phyloP scores from a whole-genome alignment of 2,888 invertebrate genomes.

The Dermolepida albohirtum region DNA sequence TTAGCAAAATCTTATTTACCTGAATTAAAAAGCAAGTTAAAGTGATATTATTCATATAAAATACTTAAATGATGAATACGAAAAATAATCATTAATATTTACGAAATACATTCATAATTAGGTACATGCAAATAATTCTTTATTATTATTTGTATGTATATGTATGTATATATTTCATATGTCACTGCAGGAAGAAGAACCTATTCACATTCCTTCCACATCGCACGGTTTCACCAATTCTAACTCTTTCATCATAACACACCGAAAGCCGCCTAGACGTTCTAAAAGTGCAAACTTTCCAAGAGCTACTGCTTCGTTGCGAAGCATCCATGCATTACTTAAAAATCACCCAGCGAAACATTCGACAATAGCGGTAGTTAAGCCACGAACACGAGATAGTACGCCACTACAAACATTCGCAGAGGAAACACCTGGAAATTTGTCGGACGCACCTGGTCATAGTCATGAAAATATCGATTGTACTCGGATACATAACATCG shows the following conservation, averaged over 20 bases:
- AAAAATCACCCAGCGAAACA: constrained; percentile 41
- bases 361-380: constrained; percentile 43
- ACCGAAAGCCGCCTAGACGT: constrained; percentile 26
- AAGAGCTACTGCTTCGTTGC: constrained; percentile 14
- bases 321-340: constrained; percentile 36
- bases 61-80: too few relatives aligned
- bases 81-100: too few relatives aligned
- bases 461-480: constrained; percentile 60
- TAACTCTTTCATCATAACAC: constrained; percentile 5
- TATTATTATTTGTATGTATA: too few relatives aligned
- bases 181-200: constrained; percentile 8
- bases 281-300: constrained; percentile 39
- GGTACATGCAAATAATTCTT: not conserved
- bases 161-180: not conserved
- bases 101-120: too few relatives aligned
- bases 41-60: too few relatives aligned
- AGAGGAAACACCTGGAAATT: constrained; percentile 35
- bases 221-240: constrained; percentile 20
- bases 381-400: constrained; percentile 35
- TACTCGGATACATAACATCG: constrained; percentile 60
- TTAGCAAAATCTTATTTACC: too few relatives aligned
- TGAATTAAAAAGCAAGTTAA: too few relatives aligned
- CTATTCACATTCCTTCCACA: constrained; percentile 21
- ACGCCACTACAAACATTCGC: constrained; percentile 38
- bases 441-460: constrained; percentile 51